Percentiles rank a stretch among this genome's conserved stretches.
These are phyloP conservation scores for Tadarida brasiliensis DNA, from an alignment of 2,797 vertebrate species.

Conservation along the genomic window DNA sequence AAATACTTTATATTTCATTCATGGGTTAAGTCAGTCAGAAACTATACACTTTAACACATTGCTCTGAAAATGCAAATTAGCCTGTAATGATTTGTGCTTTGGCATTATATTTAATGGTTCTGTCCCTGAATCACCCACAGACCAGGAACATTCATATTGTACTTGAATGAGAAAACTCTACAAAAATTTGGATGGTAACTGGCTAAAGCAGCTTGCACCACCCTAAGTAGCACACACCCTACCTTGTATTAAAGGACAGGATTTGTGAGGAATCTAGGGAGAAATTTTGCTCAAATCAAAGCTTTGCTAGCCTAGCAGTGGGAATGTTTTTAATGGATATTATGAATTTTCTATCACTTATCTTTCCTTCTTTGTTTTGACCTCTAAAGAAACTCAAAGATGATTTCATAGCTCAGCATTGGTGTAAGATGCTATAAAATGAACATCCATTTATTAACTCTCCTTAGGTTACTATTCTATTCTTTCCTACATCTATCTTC, in stretches of 20 bases:
- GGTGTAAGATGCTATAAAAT: neutral
- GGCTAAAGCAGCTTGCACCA: neutral
- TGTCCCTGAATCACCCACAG: neutral
- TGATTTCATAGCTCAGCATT: conserved; percentile 23
- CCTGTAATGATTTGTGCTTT: neutral
- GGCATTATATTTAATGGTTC: neutral
- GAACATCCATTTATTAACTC: neutral
- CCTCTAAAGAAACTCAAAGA: neutral
- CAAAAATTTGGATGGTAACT: neutral
- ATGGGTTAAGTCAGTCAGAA: neutral
- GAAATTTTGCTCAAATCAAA: conserved; percentile 43
- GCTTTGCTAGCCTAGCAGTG: neutral
- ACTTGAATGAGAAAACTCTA: neutral
- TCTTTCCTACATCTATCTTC: neutral
- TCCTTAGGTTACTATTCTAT: neutral
- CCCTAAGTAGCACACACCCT: neutral
- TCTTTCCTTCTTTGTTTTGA: conserved; percentile 23
- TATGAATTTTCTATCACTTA: neutral
- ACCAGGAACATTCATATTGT: neutral
- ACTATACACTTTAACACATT: neutral
- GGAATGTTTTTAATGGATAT: conserved; percentile 18
- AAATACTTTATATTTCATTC: neutral
- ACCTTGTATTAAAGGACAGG: neutral
- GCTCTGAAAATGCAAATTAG: neutral
- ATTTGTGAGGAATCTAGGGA: conserved; percentile 13